These are phyloP conservation scores for Platycnemis pennipes DNA, from an alignment of 2,888 invertebrate genomes.

Conservation along the genomic window DNA sequence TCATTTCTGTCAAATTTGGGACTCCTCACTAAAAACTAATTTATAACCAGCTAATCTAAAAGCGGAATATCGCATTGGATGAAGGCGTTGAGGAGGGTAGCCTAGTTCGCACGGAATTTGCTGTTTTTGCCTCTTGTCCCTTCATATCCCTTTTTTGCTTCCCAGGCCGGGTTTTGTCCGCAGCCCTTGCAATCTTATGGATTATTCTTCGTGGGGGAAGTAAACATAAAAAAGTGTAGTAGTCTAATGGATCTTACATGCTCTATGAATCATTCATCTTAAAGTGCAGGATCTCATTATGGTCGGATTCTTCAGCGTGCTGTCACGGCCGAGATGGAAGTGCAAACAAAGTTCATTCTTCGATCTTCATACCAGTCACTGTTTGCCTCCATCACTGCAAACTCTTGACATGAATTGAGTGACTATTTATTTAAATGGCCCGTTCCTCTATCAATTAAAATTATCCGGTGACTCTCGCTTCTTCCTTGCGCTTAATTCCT, in stretches of 20 bases:
- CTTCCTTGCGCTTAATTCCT: no score
- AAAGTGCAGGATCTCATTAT: neutral
- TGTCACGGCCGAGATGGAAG: neutral
- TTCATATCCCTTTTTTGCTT: neutral
- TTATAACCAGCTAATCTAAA: neutral
- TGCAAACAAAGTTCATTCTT: neutral
- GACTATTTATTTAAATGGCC: neutral
- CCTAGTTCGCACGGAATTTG: neutral
- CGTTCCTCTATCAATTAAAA: neutral
- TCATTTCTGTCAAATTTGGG: neutral
- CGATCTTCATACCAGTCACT: neutral
- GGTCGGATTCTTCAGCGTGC: neutral
- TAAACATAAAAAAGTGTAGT: neutral
- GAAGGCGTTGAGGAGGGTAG: neutral
- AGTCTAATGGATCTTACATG: conserved; percentile 49
- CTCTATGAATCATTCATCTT: conserved; percentile 19
- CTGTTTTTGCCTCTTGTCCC: neutral
- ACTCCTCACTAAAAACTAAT: neutral
- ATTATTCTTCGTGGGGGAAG: neutral
- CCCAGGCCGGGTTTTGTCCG: neutral
- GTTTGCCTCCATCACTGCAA: neutral
- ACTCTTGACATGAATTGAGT: conserved; percentile 17
- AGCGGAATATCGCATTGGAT: neutral
- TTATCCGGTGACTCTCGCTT: no score
- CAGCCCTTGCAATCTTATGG: neutral